Evolutionary conservation across 2,888 invertebrate genomes (phyloP).

Genomic region (Tuberolachnus salignus): DNA sequence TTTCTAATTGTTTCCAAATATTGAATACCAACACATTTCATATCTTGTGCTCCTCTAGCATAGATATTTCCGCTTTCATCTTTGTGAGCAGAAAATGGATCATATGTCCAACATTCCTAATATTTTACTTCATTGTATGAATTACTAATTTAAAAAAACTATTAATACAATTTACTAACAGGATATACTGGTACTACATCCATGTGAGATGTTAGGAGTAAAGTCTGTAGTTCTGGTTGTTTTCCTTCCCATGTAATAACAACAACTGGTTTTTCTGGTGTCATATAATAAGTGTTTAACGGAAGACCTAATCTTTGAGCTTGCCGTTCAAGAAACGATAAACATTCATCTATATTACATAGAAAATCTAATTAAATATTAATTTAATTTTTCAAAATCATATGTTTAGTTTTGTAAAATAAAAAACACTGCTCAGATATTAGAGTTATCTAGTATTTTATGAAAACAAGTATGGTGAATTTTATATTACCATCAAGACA

Average conservation of each 20-base stretch:
- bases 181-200: constrained; percentile 95
- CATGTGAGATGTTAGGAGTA: constrained; percentile 93
- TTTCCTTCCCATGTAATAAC: constrained; percentile 83
- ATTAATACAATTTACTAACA: constrained; percentile 66
- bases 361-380: constrained; percentile 5
- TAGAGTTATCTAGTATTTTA: too few relatives aligned
- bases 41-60: constrained; percentile 86
- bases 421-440: too few relatives aligned
- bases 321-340: constrained; percentile 77
- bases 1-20: constrained; percentile 74
- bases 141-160: background rate
- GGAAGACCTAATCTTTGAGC: constrained; percentile 74
- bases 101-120: constrained; percentile 87
- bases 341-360: constrained; percentile 70
- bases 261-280: constrained; percentile 77
- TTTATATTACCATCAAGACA: too few relatives aligned
- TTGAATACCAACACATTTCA: constrained; percentile 81
- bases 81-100: constrained; percentile 86
- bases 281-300: constrained; percentile 68
- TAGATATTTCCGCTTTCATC: constrained; percentile 85
- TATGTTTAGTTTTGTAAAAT: too few relatives aligned
- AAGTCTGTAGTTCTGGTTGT: constrained; percentile 72
- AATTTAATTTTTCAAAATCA: too few relatives aligned
- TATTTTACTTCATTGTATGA: constrained; percentile 57
- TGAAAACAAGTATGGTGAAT: too few relatives aligned